phyloP scores from a whole-genome alignment of 1,140 invertebrate genomes.

The Teleopsis dalmanni region DNA sequence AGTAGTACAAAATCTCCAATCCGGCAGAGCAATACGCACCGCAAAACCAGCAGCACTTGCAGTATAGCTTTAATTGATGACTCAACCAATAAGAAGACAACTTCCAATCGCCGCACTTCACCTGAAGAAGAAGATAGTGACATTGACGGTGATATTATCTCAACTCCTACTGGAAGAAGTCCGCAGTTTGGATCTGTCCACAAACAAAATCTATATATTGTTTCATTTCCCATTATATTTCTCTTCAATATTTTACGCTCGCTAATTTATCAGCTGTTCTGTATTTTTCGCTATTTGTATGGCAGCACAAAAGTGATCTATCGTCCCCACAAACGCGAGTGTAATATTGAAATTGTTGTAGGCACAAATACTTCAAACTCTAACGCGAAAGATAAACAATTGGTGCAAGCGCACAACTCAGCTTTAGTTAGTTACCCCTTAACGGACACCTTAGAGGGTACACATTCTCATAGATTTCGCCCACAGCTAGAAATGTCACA shows the following conservation, averaged over 20 bases:
- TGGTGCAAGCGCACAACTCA: conserved; percentile 3
- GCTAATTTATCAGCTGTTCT: conserved; percentile 73
- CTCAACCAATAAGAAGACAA: conserved; percentile 21
- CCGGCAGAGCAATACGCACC: conserved; percentile 25
- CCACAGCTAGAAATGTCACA: conserved; percentile 14
- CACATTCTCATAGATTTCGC: conserved; percentile 5
- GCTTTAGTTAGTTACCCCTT: conserved; percentile 10
- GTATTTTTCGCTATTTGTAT: conserved; percentile 77
- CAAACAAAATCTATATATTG: conserved; percentile 75
- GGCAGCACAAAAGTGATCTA: conserved; percentile 62
- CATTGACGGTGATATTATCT: conserved; percentile 31
- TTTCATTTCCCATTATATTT: conserved; percentile 76
- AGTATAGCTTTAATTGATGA: conserved; percentile 33
- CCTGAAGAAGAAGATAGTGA: conserved; percentile 32
- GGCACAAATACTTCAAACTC: conserved; percentile 12
- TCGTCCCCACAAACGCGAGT: conserved; percentile 54
- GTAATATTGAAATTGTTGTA: conserved; percentile 54
- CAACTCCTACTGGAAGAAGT: conserved; percentile 23
- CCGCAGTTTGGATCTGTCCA: conserved; percentile 59
- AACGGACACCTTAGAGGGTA: background rate
- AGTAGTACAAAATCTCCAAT: conserved; percentile 38
- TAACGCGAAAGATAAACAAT: conserved; percentile 22
- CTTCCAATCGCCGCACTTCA: conserved; percentile 24
- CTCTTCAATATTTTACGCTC: conserved; percentile 73
- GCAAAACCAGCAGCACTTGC: conserved; percentile 29